A percentile compares a stretch with the other conserved stretches of the same genome.
These are phyloP conservation scores for Muricea muricata DNA, from an alignment of 92 coral and sea anemone genomes.

Conservation along the genomic window DNA sequence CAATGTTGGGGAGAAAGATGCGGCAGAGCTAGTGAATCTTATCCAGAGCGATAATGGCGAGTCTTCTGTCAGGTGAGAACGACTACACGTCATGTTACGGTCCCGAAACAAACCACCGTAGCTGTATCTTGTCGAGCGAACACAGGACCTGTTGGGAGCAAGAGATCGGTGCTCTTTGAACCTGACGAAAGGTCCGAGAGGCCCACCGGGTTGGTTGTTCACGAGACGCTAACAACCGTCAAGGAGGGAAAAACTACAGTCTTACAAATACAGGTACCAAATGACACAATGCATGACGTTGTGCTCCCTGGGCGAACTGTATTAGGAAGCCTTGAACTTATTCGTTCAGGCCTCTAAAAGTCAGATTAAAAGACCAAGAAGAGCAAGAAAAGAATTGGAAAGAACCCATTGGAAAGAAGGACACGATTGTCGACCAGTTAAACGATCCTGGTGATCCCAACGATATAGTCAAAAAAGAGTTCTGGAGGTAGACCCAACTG, in stretches of 20 bases:
- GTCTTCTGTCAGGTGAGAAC: constrained; percentile 22
- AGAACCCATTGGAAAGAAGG: background rate
- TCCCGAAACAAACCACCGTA: background rate
- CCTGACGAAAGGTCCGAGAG: constrained; percentile 3
- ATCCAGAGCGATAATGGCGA: background rate
- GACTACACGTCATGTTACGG: background rate
- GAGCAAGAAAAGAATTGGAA: background rate
- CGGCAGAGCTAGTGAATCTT: background rate
- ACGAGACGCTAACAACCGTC: background rate
- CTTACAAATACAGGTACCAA: constrained; percentile 30
- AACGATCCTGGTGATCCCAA: background rate
- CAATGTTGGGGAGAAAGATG: background rate
- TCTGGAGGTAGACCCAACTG: background rate
- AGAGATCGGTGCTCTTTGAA: constrained; percentile 34
- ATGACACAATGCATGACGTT: constrained; percentile 41
- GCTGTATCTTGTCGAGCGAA: background rate
- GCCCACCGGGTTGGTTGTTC: constrained; percentile 2
- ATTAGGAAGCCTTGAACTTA: constrained; percentile 51
- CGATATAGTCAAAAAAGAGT: no score
- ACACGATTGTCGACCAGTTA: background rate
- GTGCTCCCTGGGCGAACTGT: constrained; percentile 47
- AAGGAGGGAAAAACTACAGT: constrained; percentile 1
- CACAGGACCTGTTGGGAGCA: background rate
- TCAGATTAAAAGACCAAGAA: background rate
- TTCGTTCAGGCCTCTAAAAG: constrained; percentile 60